Evolutionary conservation across 2,113 vertebrate genomes (phyloP), one percentile per base, ranked within the genome.

Genomic region (Jaculus jaculus): DNA sequence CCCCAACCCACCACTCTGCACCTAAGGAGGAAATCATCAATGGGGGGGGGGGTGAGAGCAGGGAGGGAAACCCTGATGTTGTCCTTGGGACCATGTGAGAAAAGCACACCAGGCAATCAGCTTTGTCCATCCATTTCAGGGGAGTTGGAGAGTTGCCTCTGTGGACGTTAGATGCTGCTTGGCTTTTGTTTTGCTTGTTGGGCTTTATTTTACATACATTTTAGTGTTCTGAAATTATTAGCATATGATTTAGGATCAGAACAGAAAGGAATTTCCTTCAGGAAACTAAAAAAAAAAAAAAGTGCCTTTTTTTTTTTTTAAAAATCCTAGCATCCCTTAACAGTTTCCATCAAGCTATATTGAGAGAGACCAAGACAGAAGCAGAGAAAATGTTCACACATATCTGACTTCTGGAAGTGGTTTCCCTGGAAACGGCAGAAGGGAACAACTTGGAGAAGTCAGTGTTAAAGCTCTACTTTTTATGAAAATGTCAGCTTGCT

Each of bases 371-470:
- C n/a, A 7, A 3, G 13, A 18, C 21, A 47, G 1, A 1, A 32
- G 28, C 6, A 39, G 23, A 42, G 34, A 63, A n/a, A 95, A 92
- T 24, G 20, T 94, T 90, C 87, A 65, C 84, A 91, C 51, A 0
- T 79, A 86, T 91, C 92, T 47, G 84, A 69, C 77, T 95, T 71
- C 89, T 79, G 84, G 91, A 81, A 75, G 91, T 58, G 78, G 92
- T 95, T 96, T 94, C 95, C 94, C 39, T 89, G 90, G 90, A 73
- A 92, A 97, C 83, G 20, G n/a, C 24, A 77, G 39, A 34, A 93
- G 96, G 93, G 74, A 92, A 42, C 71, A 91, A 37, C 47, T n/a
- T 85, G 47, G 83, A 87, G 89, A 89, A 72, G 26, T 77, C 9
- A 66, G 12, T 21, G 32, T 71, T 93, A 89, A 87, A 66, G 72